Conservation (phyloP, 2,888 invertebrate species). For the Macaria liturata region DNA sequence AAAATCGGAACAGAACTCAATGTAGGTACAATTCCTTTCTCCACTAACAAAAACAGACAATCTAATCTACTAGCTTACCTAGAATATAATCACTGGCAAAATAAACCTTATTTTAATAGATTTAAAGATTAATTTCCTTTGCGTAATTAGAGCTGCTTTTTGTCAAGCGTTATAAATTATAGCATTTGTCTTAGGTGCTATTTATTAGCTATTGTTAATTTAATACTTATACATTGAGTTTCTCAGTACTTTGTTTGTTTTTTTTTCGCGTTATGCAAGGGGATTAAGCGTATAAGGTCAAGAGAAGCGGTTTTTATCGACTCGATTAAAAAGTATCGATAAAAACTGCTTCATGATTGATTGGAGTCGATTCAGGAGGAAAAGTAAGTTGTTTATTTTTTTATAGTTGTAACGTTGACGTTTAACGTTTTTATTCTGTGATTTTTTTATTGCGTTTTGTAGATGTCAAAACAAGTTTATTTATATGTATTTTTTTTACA, state of each 20-base stretch:
- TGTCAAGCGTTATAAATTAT: conserved; percentile 61
- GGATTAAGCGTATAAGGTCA: conserved; percentile 54
- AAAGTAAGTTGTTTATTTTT: conserved; percentile 13
- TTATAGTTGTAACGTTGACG: not conserved
- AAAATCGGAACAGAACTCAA: conserved; percentile 54
- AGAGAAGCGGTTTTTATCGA: conserved; percentile 39
- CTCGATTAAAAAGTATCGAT: conserved; percentile 36
- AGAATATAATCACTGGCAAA: conserved; percentile 14
- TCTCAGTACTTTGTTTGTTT: conserved; percentile 35
- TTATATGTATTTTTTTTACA: not conserved
- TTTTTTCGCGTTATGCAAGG: conserved; percentile 43
- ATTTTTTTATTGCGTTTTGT: conserved; percentile 10
- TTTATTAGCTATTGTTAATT: conserved; percentile 67
- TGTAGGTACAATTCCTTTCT: conserved; percentile 47
- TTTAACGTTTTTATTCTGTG: conserved; percentile 3
- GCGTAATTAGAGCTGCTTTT: conserved; percentile 10
- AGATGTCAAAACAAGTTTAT: conserved; percentile 10
- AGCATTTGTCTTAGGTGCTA: conserved; percentile 70
- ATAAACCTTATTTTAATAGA: conserved; percentile 13
- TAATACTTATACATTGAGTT: conserved; percentile 13
- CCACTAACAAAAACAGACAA: conserved; percentile 58
- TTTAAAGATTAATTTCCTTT: conserved; percentile 9
- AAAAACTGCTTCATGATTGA: conserved; percentile 44
- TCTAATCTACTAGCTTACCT: conserved; percentile 39
- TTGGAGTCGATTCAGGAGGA: conserved; percentile 33